Percentiles rank a stretch among this genome's conserved stretches.
Conservation (phyloP, 2,797 vertebrate genomes). For the Peromyscus eremicus region DNA sequence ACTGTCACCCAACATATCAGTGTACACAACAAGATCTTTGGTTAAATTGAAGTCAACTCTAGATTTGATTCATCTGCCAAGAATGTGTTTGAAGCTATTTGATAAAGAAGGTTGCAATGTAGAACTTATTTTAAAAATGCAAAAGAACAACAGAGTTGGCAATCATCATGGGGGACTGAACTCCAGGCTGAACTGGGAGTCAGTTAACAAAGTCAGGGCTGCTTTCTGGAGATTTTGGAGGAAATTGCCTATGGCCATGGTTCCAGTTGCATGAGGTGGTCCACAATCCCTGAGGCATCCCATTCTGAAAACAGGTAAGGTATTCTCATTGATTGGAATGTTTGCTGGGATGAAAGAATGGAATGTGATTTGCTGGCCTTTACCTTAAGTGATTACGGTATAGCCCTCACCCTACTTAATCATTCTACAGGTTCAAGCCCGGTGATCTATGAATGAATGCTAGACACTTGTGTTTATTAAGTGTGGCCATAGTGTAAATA, state of each 20-base stretch:
- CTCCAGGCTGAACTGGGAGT: constrained; percentile 46
- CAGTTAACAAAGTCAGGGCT: constrained; percentile 81
- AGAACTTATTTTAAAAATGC: constrained; percentile 35
- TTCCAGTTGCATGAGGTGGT: neutral
- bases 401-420: neutral
- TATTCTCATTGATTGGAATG: constrained; percentile 67
- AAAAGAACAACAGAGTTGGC: constrained; percentile 76
- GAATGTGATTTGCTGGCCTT: neutral
- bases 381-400: constrained; percentile 44
- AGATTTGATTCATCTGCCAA: constrained; percentile 10
- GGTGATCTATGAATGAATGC: neutral
- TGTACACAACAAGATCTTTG: constrained; percentile 33
- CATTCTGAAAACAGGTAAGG: constrained; percentile 81
- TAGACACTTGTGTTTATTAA: neutral
- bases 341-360: constrained; percentile 41
- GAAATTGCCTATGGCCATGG: neutral
- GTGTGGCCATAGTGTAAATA: neutral
- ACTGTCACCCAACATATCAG: neutral
- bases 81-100: constrained; percentile 11
- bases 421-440: neutral
- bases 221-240: constrained; percentile 42
- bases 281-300: neutral
- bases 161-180: constrained; percentile 62
- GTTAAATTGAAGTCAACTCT: constrained; percentile 5
- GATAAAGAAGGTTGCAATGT: neutral